phyloP scores from a whole-genome alignment of 2,888 invertebrate genomes.

The Mythimna impura region DNA sequence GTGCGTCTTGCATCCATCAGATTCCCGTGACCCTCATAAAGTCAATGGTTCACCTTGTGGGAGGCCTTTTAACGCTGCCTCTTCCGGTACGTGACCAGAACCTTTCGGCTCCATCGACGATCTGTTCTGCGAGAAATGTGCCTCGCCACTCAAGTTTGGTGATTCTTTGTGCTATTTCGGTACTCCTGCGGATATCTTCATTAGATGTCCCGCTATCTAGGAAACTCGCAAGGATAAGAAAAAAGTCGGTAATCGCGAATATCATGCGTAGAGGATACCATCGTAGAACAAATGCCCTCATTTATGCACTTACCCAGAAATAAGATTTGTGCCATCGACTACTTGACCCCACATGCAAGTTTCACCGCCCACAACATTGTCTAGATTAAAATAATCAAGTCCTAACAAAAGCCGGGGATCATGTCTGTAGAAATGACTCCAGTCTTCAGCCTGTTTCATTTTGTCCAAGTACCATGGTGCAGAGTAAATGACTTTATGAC shows the following conservation, averaged over 20 bases:
- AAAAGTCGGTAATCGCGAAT: background rate
- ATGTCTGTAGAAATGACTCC: slow-evolving; percentile 92
- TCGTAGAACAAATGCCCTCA: background rate
- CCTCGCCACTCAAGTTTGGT: too few species aligned
- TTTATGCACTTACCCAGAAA: slow-evolving; percentile 77
- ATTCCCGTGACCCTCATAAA: too few species aligned
- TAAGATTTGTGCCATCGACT: slow-evolving; percentile 92
- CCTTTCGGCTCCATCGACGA: too few species aligned
- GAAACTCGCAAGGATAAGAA: background rate
- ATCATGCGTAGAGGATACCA: background rate
- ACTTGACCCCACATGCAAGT: slow-evolving; percentile 98
- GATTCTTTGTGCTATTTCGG: too few species aligned
- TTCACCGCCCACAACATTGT: slow-evolving; percentile 96
- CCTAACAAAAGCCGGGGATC: slow-evolving; percentile 92
- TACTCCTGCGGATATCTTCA: background rate
- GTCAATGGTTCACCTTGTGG: too few species aligned
- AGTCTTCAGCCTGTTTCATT: slow-evolving; percentile 90
- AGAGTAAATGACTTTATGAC: slow-evolving; percentile 92
- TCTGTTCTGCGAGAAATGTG: too few species aligned
- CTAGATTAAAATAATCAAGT: slow-evolving; percentile 78
- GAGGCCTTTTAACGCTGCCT: too few species aligned
- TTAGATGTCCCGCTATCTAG: too few species aligned
- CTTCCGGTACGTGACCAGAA: too few species aligned
- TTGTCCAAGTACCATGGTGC: slow-evolving; percentile 96
- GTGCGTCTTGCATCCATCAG: too few species aligned